Conservation (phyloP, 1,140 invertebrate genomes). For the Cydia strobilella region DNA sequence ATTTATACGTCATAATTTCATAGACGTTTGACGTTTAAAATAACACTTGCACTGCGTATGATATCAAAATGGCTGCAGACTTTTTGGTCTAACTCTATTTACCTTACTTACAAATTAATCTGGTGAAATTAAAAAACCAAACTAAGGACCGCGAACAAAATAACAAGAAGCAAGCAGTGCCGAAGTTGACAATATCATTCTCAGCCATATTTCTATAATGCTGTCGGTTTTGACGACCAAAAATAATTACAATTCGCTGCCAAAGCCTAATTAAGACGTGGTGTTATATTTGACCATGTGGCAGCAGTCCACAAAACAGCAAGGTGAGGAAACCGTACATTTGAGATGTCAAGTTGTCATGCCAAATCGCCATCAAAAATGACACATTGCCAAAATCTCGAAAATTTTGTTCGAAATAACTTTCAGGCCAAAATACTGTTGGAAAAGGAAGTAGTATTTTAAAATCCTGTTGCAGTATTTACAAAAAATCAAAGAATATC, state of each 20-base stretch:
- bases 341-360: background rate
- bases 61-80: no score
- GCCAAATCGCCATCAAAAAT: conserved; percentile 1
- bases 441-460: no score
- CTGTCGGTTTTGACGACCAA: background rate
- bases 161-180: background rate
- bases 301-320: background rate
- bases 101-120: no score
- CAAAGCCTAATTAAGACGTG: conserved; percentile 20
- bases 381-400: conserved; percentile 16
- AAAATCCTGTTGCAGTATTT: no score
- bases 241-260: conserved; percentile 18
- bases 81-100: no score
- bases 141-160: background rate
- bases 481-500: no score
- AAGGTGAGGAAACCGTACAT: conserved; percentile 17
- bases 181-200: background rate
- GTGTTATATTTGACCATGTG: conserved; percentile 12
- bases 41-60: no score
- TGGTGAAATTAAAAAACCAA: no score
- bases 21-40: no score
- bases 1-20: no score
- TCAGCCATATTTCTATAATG: background rate
- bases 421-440: background rate
- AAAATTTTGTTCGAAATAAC: background rate